Base-by-base conservation (phyloP, 2,797 vertebrate genomes). In the Hippopotamyrus pictus region DNA sequence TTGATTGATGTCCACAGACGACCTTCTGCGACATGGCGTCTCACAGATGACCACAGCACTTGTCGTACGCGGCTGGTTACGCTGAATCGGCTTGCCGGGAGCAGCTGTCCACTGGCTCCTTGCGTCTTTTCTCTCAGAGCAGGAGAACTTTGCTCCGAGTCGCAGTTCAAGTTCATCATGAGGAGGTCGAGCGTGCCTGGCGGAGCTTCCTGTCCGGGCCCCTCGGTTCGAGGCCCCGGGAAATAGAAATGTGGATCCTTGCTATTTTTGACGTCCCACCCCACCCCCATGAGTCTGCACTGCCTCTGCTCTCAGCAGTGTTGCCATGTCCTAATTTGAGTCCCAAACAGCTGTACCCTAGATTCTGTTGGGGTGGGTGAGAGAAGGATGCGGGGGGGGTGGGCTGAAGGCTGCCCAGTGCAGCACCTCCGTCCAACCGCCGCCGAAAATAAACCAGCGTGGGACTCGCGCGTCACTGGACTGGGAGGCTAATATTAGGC, bases 401-500 rank as follows among this genome's bases (percentile, higher is more conserved):
- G 62, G 62, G n/a, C 22, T 25, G 62, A 41, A 2, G 29, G 89
- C 92, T 94, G 91, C 93, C 92, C 92, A 92, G 82, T 69, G 29
- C 82, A 86, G 87, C 11, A 25, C 44, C 41, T 17, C 54, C 22
- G 14, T 54, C 50, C 29, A n/a, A 19, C 89, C 62, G 51, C 19
- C 65, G 90, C 94, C 92, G 92, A 92, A 94, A 94, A 95, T 95
- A 95, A 92, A 92, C 83, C 93, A 92, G 93, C 92, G 91, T 29
- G 89, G 86, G 86, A 92, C 17, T 9, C 90, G 89, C 90, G 88
- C 3, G 53, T 95, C 94, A 94, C 92, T 94, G 94, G 95, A 94
- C 93, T 89, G 53, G 29, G 88, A 0, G 88, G 93, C 73, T 96
- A 95, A 94, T 95, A 94, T 95, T 94, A 95, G 94, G 92, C 73